Conservation (phyloP, 2,888 invertebrate species). For the Aphodius sticticus region DNA sequence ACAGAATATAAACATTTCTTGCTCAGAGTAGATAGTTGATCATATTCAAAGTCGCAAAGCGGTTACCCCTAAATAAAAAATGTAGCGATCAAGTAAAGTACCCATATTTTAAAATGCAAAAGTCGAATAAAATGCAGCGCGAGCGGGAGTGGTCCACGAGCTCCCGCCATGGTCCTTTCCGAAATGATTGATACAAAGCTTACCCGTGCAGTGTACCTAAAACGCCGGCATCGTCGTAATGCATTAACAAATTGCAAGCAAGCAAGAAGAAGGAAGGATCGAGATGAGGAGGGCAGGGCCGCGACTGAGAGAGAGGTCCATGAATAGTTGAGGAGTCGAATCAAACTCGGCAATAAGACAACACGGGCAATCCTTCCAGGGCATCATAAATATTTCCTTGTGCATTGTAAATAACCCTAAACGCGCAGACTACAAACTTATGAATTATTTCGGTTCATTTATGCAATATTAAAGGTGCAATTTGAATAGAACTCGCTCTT, state of each 20-base stretch:
- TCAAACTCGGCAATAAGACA: conserved; percentile 59
- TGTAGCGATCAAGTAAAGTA: conserved; percentile 17
- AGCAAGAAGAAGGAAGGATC: conserved; percentile 29
- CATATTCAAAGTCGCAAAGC: background rate
- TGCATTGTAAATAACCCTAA: conserved; percentile 64
- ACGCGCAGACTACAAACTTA: conserved; percentile 62
- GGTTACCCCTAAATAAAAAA: background rate
- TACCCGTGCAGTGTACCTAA: background rate
- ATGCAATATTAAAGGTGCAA: conserved; percentile 63
- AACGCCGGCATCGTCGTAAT: conserved; percentile 39
- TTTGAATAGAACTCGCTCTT: conserved; percentile 62
- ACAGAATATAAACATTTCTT: no score
- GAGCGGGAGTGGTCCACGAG: background rate
- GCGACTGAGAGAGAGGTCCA: conserved; percentile 31
- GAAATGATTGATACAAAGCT: conserved; percentile 27
- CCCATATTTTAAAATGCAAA: conserved; percentile 22
- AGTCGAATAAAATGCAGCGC: conserved; percentile 8
- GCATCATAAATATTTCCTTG: conserved; percentile 67
- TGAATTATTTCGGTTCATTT: conserved; percentile 63
- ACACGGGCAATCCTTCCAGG: conserved; percentile 58
- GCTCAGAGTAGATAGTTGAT: no score
- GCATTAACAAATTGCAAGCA: conserved; percentile 55
- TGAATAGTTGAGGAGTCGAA: conserved; percentile 56
- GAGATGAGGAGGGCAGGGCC: conserved; percentile 19
- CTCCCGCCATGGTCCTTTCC: background rate